Evolutionary conservation across 2,113 vertebrate species (phyloP).

Genomic region (Eurypyga helias): DNA sequence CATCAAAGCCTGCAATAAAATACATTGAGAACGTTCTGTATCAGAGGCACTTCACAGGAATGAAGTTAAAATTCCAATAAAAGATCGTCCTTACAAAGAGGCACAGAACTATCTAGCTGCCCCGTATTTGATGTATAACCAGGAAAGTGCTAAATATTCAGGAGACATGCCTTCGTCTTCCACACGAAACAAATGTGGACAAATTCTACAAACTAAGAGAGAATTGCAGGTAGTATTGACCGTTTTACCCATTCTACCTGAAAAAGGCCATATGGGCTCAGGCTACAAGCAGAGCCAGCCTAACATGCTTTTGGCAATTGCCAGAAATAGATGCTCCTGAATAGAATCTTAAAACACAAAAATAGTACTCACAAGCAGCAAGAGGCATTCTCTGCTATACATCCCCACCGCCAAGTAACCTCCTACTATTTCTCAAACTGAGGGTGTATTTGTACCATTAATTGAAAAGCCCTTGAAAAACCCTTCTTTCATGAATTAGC

Average conservation of each 20-base stretch:
- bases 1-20: constrained; percentile 90
- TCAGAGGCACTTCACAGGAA: neutral
- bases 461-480: neutral
- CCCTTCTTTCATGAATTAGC: neutral
- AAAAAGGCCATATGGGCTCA: constrained; percentile 2
- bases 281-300: neutral
- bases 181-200: neutral
- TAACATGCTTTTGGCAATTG: neutral
- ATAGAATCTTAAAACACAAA: neutral
- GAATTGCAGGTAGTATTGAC: neutral
- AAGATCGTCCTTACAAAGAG: neutral
- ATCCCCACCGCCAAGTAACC: neutral
- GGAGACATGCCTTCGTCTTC: neutral
- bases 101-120: neutral
- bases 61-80: neutral
- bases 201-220: neutral
- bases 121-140: neutral
- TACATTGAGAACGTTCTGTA: neutral
- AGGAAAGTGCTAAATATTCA: neutral
- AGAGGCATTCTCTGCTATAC: neutral
- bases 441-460: neutral
- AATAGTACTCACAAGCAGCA: neutral
- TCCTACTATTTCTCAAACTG: neutral
- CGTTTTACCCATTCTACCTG: neutral
- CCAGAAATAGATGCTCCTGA: neutral